Percentiles rank a stretch among this genome's conserved stretches.
phyloP scores from a whole-genome alignment of 2,888 invertebrate genomes.

The Trichopria drosophilae region DNA sequence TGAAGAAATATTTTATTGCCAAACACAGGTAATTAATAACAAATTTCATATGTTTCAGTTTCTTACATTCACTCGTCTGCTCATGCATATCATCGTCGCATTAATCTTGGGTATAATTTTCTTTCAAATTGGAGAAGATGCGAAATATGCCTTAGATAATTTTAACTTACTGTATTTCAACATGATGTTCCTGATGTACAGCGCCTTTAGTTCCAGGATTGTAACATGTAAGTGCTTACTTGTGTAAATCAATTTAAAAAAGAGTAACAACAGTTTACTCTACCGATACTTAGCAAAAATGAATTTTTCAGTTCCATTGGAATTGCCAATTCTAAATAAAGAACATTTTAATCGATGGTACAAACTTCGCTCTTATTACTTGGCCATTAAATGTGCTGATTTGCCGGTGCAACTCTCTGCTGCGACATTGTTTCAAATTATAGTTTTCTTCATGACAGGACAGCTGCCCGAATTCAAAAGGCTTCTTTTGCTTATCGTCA shows the following conservation, averaged over 20 bases:
- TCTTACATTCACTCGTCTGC: conserved; percentile 74
- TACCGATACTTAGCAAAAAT: too few species aligned
- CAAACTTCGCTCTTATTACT: conserved; percentile 79
- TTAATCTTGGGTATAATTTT: conserved; percentile 81
- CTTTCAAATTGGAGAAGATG: conserved; percentile 84
- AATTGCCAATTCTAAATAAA: conserved; percentile 76
- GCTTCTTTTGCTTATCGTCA: conserved; percentile 71
- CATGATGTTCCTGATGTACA: conserved; percentile 92
- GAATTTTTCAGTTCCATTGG: conserved; percentile 75
- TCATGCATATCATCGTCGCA: conserved; percentile 80
- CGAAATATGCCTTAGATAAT: conserved; percentile 79
- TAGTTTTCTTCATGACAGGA: conserved; percentile 84
- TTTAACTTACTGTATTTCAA: conserved; percentile 89
- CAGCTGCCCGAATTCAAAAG: conserved; percentile 79
- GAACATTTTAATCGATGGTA: conserved; percentile 93
- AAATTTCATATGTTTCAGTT: conserved; percentile 59
- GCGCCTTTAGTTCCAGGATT: conserved; percentile 86
- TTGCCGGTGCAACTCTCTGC: conserved; percentile 74
- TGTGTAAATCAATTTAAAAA: neutral
- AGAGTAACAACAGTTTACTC: too few species aligned
- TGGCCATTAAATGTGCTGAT: conserved; percentile 77
- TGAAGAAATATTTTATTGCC: neutral
- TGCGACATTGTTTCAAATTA: conserved; percentile 73
- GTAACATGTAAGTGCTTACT: conserved; percentile 78
- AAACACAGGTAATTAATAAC: conserved; percentile 4